Percentiles rank a stretch among this genome's conserved stretches.
Conservation (phyloP, 1,140 invertebrate species). For the Bombus confusus region DNA sequence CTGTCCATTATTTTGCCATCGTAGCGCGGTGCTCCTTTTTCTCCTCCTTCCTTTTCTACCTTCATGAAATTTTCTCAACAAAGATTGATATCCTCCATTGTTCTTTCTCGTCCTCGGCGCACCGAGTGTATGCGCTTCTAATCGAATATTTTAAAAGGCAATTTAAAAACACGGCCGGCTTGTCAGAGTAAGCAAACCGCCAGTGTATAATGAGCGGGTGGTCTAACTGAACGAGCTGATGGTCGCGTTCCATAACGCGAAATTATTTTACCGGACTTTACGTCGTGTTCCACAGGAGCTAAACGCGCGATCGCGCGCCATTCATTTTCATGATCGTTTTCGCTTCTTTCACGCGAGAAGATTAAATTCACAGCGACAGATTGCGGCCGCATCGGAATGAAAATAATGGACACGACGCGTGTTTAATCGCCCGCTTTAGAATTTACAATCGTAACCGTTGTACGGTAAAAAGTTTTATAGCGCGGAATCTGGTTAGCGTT, state of each 20-base stretch:
- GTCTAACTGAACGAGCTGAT: neutral
- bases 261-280: slow-evolving; percentile 1
- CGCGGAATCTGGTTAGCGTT: neutral
- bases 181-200: neutral
- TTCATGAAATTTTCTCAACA: slow-evolving; percentile 9
- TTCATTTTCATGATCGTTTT: slow-evolving; percentile 8
- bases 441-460: neutral
- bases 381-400: neutral
- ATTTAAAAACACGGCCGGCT: neutral
- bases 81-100: neutral
- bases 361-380: slow-evolving; percentile 10
- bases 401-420: neutral
- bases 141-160: slow-evolving; percentile 14
- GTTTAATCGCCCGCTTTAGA: slow-evolving; percentile 19
- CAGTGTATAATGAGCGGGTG: neutral
- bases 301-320: neutral
- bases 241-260: neutral
- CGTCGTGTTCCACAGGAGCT: neutral
- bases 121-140: neutral
- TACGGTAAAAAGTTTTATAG: neutral
- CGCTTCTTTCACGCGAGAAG: slow-evolving; percentile 18
- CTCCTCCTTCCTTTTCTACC: no score
- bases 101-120: neutral
- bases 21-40: neutral
- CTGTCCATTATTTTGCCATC: slow-evolving; percentile 5